Conservation (phyloP, 2,113 vertebrate species). For the Anolis carolinensis region DNA sequence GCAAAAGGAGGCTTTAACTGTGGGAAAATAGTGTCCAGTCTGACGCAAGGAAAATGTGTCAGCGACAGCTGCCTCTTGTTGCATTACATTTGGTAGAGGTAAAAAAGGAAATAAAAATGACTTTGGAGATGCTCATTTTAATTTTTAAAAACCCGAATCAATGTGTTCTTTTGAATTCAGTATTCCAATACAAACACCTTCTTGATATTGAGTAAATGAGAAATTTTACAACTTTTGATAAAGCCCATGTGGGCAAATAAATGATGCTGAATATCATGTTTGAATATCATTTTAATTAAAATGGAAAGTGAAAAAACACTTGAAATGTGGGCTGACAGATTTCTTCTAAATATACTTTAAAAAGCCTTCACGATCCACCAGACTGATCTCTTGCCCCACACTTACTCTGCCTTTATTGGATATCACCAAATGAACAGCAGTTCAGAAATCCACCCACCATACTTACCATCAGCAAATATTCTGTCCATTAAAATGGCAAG, state of each 20-base stretch:
- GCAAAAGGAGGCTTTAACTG: slow-evolving; percentile 15
- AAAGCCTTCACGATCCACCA: neutral
- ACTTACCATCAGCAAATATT: neutral
- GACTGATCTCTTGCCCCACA: neutral
- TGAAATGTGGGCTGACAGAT: neutral
- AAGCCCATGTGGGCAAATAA: neutral
- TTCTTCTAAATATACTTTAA: neutral
- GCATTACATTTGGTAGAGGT: slow-evolving; percentile 22
- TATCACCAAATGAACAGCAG: neutral
- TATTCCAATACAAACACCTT: too few relatives aligned
- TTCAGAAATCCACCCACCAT: neutral
- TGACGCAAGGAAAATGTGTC: neutral
- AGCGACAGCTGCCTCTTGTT: neutral
- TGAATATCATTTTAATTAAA: neutral
- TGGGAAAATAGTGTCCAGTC: neutral
- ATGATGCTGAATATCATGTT: neutral
- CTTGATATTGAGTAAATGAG: neutral
- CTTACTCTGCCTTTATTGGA: neutral
- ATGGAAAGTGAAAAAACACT: neutral
- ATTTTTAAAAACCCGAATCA: slow-evolving; percentile 21
- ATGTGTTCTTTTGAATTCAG: accelerated
- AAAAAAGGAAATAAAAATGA: slow-evolving; percentile 44
- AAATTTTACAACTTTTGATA: neutral
- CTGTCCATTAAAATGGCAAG: neutral
- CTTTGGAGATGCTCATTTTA: slow-evolving; percentile 35